Evolutionary conservation across 2,113 vertebrate species (phyloP).

Genomic region (Thomomys bottae): DNA sequence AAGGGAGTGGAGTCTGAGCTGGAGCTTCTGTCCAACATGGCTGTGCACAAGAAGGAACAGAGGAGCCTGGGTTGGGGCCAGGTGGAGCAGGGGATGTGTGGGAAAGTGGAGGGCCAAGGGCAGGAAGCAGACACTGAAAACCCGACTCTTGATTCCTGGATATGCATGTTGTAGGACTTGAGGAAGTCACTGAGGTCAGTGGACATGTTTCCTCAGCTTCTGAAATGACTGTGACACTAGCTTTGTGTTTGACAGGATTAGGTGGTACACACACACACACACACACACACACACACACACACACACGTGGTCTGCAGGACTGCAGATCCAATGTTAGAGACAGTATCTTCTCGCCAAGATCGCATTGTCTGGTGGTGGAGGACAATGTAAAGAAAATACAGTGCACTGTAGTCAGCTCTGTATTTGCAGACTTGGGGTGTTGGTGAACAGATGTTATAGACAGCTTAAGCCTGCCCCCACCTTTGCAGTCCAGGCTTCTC

Average conservation of each 20-base stretch:
- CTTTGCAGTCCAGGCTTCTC: neutral
- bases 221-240: rapidly evolving
- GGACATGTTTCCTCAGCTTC: neutral
- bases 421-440: rapidly evolving
- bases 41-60: rapidly evolving
- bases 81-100: rapidly evolving
- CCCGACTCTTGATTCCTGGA: neutral
- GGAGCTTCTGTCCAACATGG: rapidly evolving
- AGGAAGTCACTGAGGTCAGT: rapidly evolving
- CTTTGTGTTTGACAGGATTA: too few species aligned
- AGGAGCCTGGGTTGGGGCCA: too few species aligned
- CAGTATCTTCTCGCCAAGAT: neutral
- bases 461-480: too few species aligned
- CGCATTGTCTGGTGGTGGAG: neutral
- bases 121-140: rapidly evolving
- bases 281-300: rapidly evolving
- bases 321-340: neutral
- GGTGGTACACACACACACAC: rapidly evolving
- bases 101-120: rapidly evolving
- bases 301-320: rapidly evolving
- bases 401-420: neutral
- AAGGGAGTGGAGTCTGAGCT: too few species aligned
- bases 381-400: rapidly evolving
- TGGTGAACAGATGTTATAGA: rapidly evolving
- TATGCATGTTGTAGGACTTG: too few species aligned